Evolutionary conservation across 2,888 invertebrate species (phyloP), one percentile per base, ranked within the genome.

Genomic region (Amorpha juglandis): DNA sequence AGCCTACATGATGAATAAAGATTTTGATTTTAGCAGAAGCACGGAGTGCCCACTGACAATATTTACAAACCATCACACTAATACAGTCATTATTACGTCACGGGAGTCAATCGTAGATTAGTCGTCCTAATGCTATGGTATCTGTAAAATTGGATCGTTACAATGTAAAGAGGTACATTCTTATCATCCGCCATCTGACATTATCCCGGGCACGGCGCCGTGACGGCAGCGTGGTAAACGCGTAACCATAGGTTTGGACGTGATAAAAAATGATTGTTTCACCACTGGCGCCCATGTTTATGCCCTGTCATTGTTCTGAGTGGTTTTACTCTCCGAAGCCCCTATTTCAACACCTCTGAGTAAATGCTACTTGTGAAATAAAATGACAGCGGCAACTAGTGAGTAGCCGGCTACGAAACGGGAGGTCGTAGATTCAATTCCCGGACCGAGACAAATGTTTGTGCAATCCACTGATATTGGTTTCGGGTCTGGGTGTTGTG

Each of bases 171-270:
- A 73, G 67, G 71, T 70, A 71, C 73, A 70, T 73, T 72, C 69
- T 73, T 74, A 68, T 70, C 66, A 63, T 63, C 67, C 68, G 63
- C 69, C 45, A 70, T 69, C 68, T 64, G 51, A 51, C 65, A 78
- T 84, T 82, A 80, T 65, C 58, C 50, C 66, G 72, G 55, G 64
- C 76, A 74, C 71, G 73, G 65, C 71, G 68, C 75, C 82, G 75
- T 80, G 77, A 82, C 80, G 77, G 27, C 63, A 51, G 63, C 51
- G 65, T 63, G 66, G 64, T 73, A 71, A 72, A 68, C 69, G 71
- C 71, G 58, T 75, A 58, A 58, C 58, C 42, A 58, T 12, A 42
- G 58, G 38, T 38, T 58, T 38, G n/a, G 58, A 38, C 53, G 53
- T 58, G 16, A 19, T n/a, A 52, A 38, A 58, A 19, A 38, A 19